Base-by-base conservation (phyloP, 2,113 vertebrate genomes). In the Phylloscopus trochiloides region DNA sequence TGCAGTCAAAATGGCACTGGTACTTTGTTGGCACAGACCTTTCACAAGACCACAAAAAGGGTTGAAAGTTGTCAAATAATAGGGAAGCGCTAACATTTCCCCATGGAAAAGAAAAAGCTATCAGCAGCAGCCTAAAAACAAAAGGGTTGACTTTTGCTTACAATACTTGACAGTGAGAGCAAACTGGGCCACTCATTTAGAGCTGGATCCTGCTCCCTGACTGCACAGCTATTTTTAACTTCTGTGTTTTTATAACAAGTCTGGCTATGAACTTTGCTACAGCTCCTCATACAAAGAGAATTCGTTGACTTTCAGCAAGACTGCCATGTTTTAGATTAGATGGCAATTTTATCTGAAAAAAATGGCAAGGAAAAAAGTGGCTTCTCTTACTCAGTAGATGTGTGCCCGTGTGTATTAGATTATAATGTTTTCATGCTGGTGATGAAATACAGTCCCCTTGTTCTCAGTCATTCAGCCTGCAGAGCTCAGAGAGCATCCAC, bases 121-220 rank as follows among this genome's bases (percentile, higher is more conserved):
- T 15, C 62, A 86, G 4, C 51, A 71, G 19, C 67, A 83, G 67
- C 59, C 43, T 58, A 43, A 83, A 88, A 80, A 55, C 62, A 90
- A 76, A 90, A 88, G 47, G 15, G n/a, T 45, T 91, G 75, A 36
- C 57, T 94, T 92, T 73, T 94, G 87, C 90, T 95, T 92, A 93
- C 2, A 1, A 26, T 50, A 36, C n/a, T 63, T 29, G 55, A 86
- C 65, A 73, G 51, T 28, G 79, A 77, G 78, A 93, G 82, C 88
- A 94, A 96, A 96, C 72, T 88, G 94, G 94, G 94, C 90, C 96
- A 95, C 85, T 68, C 88, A 81, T 96, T 96, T 90, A 61, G 82
- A 90, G 75, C 59, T 90, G 85, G 68, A 92, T 94, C 62, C 78
- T 21, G 42, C 87, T 88, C 66, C 70, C 36, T 83, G 70, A 55